These are phyloP conservation scores for Muschampia plurimacula DNA, from an alignment of 2,888 invertebrate species.

Conservation along the genomic window DNA sequence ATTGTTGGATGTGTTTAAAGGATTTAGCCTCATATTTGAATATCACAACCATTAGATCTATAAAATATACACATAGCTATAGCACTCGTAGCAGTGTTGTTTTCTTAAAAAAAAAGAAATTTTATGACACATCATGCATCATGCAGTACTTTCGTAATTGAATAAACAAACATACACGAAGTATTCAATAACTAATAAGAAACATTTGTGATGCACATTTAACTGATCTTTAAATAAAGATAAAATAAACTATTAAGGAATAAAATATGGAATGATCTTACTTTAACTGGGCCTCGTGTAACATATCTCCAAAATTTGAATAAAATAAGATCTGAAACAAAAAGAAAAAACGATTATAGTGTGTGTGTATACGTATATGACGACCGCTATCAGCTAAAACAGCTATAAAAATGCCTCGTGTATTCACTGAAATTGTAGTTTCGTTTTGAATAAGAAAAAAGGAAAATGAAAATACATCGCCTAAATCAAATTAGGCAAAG, in stretches of 20 bases:
- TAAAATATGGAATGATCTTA: conserved; percentile 52
- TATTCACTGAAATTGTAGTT: too few relatives aligned
- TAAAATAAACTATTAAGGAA: conserved; percentile 13
- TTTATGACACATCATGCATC: background rate
- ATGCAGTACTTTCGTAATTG: background rate
- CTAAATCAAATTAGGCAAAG: too few relatives aligned
- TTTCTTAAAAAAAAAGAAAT: background rate
- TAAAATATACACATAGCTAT: background rate
- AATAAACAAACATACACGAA: background rate
- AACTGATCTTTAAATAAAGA: background rate
- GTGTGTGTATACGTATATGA: too few relatives aligned
- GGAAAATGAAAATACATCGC: too few relatives aligned
- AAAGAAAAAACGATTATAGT: conserved; percentile 41
- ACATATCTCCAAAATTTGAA: conserved; percentile 17
- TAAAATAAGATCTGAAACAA: conserved; percentile 74
- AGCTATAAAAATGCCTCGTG: too few relatives aligned
- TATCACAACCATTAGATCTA: background rate
- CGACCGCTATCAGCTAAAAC: too few relatives aligned
- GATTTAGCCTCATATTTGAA: too few relatives aligned
- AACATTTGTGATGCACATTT: conserved; percentile 1
- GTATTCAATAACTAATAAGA: background rate
- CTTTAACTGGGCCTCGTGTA: conserved; percentile 48
- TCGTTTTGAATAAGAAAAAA: too few relatives aligned
- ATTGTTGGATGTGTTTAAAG: too few relatives aligned
- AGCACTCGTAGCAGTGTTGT: too few relatives aligned